phyloP scores from a whole-genome alignment of 2,113 vertebrate genomes.

The Onychostruthus taczanowskii region DNA sequence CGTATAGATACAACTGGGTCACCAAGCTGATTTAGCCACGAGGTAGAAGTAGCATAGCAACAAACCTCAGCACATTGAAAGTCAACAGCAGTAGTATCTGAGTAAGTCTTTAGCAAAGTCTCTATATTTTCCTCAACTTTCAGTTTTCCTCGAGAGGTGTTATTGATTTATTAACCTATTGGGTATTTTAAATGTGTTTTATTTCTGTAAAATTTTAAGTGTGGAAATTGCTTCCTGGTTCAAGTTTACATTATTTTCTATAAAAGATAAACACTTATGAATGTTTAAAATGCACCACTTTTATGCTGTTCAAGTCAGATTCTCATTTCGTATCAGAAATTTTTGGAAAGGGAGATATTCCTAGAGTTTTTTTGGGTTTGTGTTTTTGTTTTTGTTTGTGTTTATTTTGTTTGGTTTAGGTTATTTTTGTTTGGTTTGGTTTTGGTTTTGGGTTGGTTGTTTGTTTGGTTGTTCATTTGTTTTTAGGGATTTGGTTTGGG shows the following conservation, averaged over 20 bases:
- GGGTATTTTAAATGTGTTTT: background rate
- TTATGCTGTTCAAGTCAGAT: background rate
- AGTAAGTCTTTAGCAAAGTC: background rate
- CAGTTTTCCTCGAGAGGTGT: background rate
- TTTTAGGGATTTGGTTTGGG: background rate
- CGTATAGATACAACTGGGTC: conserved; percentile 66
- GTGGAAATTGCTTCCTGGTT: background rate
- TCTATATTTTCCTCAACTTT: background rate
- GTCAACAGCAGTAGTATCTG: background rate
- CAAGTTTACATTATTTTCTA: background rate
- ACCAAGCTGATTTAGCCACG: conserved; percentile 55
- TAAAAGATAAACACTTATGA: background rate
- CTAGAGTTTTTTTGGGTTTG: too few relatives aligned
- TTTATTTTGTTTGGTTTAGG: background rate
- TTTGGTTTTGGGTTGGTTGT: background rate
- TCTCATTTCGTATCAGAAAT: background rate
- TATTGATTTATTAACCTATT: background rate
- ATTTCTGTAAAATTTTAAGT: background rate
- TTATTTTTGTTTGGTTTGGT: background rate
- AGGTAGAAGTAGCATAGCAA: conserved; percentile 52
- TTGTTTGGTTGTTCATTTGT: background rate
- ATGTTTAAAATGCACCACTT: background rate
- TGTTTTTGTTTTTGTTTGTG: background rate
- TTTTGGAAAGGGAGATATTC: background rate
- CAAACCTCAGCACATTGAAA: conserved; percentile 44